Evolutionary conservation across 2,797 vertebrate genomes (phyloP).

Genomic region (Anas georgica): DNA sequence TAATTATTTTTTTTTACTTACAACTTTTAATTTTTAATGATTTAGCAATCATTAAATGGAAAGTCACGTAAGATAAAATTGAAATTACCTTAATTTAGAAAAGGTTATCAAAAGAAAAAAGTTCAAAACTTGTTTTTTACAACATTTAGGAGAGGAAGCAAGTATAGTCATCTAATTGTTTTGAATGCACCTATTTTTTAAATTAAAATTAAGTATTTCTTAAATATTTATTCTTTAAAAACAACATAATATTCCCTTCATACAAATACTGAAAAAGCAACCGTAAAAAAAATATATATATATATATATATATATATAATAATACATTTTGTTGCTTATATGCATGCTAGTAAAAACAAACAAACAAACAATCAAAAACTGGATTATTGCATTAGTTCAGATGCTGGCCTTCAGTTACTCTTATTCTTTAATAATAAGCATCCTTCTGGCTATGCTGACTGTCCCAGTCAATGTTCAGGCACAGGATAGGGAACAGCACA

Average conservation of each 20-base stretch:
- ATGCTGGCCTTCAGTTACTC: neutral
- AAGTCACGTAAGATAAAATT: neutral
- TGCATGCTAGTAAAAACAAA: neutral
- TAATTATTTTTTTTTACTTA: neutral
- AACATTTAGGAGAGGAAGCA: neutral
- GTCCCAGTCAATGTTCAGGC: neutral
- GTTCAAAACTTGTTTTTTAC: neutral
- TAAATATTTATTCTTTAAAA: neutral
- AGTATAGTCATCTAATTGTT: neutral
- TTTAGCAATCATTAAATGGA: neutral
- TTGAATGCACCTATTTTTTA: neutral
- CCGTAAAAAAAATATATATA: too few relatives aligned
- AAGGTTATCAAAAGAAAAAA: neutral
- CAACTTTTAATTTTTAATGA: neutral
- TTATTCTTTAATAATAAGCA: neutral
- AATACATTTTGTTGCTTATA: neutral
- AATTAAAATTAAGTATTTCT: neutral
- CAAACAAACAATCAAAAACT: neutral
- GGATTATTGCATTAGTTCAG: neutral
- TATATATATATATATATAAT: neutral
- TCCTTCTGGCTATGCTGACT: neutral
- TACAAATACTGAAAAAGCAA: neutral
- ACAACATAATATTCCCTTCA: neutral
- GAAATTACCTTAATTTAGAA: neutral
- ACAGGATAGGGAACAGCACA: neutral